Base-by-base conservation (phyloP, 2,113 vertebrate species). In the Cheirogaleus medius region DNA sequence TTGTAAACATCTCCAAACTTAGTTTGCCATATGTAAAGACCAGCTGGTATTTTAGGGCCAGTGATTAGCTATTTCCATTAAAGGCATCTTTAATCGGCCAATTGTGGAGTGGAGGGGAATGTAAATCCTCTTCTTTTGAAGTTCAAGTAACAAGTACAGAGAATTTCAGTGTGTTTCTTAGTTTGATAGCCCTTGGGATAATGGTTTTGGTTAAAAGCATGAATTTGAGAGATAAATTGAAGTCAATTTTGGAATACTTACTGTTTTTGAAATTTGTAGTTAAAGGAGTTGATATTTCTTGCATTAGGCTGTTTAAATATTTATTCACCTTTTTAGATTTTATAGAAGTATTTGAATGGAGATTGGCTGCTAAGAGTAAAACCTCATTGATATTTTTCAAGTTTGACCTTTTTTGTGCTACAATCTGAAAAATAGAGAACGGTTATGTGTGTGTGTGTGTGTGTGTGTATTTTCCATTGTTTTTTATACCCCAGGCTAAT, bases 221-320 rank as follows among this genome's bases (percentile, higher is more conserved):
- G 32, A n/a, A 12, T 77, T 74, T 82, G 87, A 93, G 58, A 86
- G 52, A 60, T 1, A 66, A 8, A 39, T 49, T 60, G n/a, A 94
- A 85, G 39, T 91, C 78, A 87, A n/a, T 63, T 80, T 58, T 84
- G 25, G 8, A 78, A 18, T 95, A 80, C n/a, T 83, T 95, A 84
- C n/a, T 87, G 37, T 58, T 92, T 96, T 68, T 73, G n/a, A 63
- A 88, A 88, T n/a, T 76, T 76, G 11, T 69, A 54, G 76, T n/a
- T 83, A 37, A 44, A 92, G 25, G 23, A 66, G 11, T 91, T 66
- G 64, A 27, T 73, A 42, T 23, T 49, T 58, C 17, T 92, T 88
- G 8, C 23, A 56, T 82, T 83, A 80, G 54, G 27, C 2, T 82
- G 0, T 68, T 80, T 78, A 84, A 54, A 77, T 94, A 87, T 81